Conservation (phyloP, 2,888 invertebrate species). For the Leptarthrus brevirostris region DNA sequence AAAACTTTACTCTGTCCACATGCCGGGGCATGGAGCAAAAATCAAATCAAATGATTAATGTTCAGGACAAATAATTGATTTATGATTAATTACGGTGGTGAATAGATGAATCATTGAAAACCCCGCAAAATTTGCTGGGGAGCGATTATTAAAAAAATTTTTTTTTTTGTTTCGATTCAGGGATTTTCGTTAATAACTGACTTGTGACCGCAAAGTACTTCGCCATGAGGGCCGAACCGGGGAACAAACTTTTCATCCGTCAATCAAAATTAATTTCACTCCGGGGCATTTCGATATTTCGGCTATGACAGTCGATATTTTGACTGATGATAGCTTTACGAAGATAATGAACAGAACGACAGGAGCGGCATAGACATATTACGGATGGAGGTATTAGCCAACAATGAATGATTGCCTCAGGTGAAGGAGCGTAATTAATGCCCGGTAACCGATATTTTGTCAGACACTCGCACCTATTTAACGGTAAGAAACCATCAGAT, state of each 20-base stretch:
- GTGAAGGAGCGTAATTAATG: conserved; percentile 46
- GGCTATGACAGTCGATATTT: conserved; percentile 51
- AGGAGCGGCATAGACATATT: conserved; percentile 51
- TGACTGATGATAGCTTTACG: conserved; percentile 52
- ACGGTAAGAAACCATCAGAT: background rate
- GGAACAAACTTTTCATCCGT: conserved; percentile 43
- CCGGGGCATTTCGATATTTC: conserved; percentile 1
- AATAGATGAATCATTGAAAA: conserved; percentile 10
- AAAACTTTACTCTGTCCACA: conserved; percentile 22
- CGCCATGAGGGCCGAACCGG: background rate
- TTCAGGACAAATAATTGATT: conserved; percentile 54
- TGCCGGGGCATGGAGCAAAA: conserved; percentile 3
- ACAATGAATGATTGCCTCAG: conserved; percentile 50
- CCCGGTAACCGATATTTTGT: conserved; percentile 45
- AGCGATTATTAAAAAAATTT: background rate
- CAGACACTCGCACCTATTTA: conserved; percentile 23
- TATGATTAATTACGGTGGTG: conserved; percentile 52
- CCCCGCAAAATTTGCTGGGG: background rate
- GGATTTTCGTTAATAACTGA: conserved; percentile 22
- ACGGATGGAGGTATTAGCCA: conserved; percentile 50
- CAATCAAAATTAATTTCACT: conserved; percentile 51
- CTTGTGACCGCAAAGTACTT: conserved; percentile 17
- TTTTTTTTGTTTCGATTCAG: background rate
- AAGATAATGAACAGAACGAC: conserved; percentile 53
- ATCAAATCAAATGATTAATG: conserved; percentile 55